Base-by-base conservation (phyloP, 2,797 vertebrate genomes). In the Sebastes itinus region DNA sequence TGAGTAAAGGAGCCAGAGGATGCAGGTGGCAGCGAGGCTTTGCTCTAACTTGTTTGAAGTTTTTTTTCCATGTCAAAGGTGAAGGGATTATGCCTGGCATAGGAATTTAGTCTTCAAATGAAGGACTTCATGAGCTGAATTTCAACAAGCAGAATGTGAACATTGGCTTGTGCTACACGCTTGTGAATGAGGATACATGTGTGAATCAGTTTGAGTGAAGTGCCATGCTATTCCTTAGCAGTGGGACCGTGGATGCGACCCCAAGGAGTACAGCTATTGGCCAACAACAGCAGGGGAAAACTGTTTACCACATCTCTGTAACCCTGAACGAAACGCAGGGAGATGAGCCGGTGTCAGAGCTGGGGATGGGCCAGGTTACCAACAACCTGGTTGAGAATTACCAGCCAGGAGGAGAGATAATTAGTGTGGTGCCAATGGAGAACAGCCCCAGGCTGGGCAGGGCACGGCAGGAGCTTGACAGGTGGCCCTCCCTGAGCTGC, bases 11-110 rank as follows among this genome's bases (percentile, higher is more conserved):
- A 92, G 82, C 81, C 89, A 82, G 82, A 88, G 82, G 88, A 91
- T 94, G 92, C 89, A 91, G 87, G 88, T 90, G 89, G 87, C 86
- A 92, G 68, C 30, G 4, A 92, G 90, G 89, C 92, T 93, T 90
- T 92, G 87, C 90, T 78, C 74, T 69, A 69, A 90, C 92, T 94
- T 94, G 90, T 94, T 94, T 94, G 91, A 94, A 94, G 91, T 87
- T 86, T 90, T 60, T 46, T 85, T 83, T 28, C 64, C 83, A 84
- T 93, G 95, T 94, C 92, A 93, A 88, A 94, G 94, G 94, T 95
- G 94, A 95, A 91, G 94, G 46, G 95, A 96, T 96, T 96, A 94
- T 93, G 79, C 86, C 88, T 92, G 89, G 82, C 87, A 92, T 85
- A 90, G 93, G 94, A 95, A 96, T 95, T 92, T 88, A 80, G 90